These are phyloP conservation scores for Lasioglossum leucozonium DNA, from an alignment of 2,888 invertebrate genomes.

Conservation along the genomic window DNA sequence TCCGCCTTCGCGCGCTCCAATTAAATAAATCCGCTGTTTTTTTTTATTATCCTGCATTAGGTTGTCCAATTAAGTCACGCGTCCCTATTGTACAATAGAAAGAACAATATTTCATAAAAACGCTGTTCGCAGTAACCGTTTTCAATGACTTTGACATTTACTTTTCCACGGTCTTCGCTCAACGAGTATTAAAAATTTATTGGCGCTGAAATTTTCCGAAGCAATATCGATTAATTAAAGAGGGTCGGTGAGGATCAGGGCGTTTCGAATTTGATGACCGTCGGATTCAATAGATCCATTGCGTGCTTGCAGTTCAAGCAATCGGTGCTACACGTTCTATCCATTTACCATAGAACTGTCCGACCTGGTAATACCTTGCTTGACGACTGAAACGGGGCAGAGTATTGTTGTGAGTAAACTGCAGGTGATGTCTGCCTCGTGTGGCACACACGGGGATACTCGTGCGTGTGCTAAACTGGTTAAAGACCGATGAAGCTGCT, in stretches of 20 bases:
- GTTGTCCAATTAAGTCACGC: no score
- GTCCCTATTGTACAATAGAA: no score
- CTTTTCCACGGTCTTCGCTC: no score
- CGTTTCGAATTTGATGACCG: neutral
- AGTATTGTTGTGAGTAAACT: constrained; percentile 12
- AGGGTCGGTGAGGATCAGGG: neutral
- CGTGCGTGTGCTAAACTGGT: neutral
- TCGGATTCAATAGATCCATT: constrained; percentile 21
- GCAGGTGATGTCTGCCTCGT: constrained; percentile 7
- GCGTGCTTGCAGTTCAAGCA: constrained; percentile 16
- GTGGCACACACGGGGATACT: neutral
- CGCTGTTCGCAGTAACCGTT: no score
- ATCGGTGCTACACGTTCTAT: constrained; percentile 27
- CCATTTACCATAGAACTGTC: constrained; percentile 32
- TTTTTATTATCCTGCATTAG: no score
- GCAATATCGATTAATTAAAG: neutral
- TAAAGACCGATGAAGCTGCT: neutral
- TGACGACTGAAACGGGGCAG: constrained; percentile 5
- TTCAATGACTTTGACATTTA: no score
- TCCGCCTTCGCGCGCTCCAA: neutral
- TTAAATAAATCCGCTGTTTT: neutral
- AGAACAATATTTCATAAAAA: no score
- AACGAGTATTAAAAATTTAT: no score
- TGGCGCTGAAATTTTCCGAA: neutral
- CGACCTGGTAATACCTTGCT: constrained; percentile 26